These are phyloP conservation scores for Apamea epomidion DNA, from an alignment of 2,888 invertebrate species.

Conservation along the genomic window DNA sequence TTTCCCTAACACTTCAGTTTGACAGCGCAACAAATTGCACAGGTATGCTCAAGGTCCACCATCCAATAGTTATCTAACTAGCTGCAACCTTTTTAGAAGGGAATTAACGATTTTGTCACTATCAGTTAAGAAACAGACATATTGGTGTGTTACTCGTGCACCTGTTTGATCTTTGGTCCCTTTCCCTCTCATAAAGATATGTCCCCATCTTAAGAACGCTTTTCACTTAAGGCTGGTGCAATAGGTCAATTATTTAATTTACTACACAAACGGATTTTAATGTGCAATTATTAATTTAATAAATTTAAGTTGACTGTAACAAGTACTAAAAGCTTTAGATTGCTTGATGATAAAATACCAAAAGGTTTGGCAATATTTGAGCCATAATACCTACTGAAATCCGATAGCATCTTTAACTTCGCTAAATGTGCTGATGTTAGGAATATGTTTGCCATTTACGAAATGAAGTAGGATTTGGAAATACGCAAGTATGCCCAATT, in stretches of 20 bases:
- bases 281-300: background rate
- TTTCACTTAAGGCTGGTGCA: background rate
- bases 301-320: background rate
- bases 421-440: conserved; percentile 13
- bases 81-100: background rate
- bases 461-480: conserved; percentile 22
- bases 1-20: background rate
- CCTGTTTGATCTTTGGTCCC: background rate
- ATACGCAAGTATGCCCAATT: conserved; percentile 2
- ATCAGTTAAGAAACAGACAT: background rate
- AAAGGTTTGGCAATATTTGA: conserved; percentile 10
- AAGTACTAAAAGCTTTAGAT: conserved; percentile 14
- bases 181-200: background rate
- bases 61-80: background rate
- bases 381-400: conserved; percentile 8
- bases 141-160: background rate
- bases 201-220: background rate
- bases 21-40: background rate
- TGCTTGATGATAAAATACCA: conserved; percentile 21
- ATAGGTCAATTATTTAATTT: conserved; percentile 4
- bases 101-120: background rate
- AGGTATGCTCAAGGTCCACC: background rate
- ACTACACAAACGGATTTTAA: conserved; percentile 2
- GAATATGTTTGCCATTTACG: conserved; percentile 7
- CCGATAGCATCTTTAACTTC: conserved; percentile 8